Evolutionary conservation across 2,888 invertebrate species (phyloP), one percentile per base, ranked within the genome.

Genomic region (Uropetala carovei): DNA sequence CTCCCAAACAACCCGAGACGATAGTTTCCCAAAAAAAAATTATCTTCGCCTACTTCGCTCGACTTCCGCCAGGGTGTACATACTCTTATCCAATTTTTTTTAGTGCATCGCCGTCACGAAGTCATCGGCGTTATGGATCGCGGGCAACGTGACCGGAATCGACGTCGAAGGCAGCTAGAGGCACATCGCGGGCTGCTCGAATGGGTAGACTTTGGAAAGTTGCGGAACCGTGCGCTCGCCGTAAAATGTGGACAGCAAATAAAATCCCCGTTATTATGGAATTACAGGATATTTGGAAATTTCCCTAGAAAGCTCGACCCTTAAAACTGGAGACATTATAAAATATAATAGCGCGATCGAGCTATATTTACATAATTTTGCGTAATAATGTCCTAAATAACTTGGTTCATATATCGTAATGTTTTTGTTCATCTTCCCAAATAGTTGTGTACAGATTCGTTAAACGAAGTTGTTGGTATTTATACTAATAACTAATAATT

Each of bases 21-120:
- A 75, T 75, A 14, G 75, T 11, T 27, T 3, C 22, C 27, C 75
- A 7, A 5, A 43, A 43, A 43, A 43, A 10, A 75, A 22, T 22
- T 22, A 75, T 75, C 75, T 22, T 75, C 75, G 75, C 75, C 75
- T 75, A 27, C 22, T 86, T 86, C 89, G 30, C 22, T 43, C 14
- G 43, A 64, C 43, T 89, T 14, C 18, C 60, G 89, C 89, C 43
- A 89, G 89, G n/a, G 89, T 60, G 89, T 43, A n/a, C n/a, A n/a
- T n/a, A 89, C 89, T 89, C 60, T 27, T 18, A 64, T 89, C 89
- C 89, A 22, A 89, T 43, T 89, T 89, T 89, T 64, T 68, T 60
- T n/a, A 89, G 89, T 89, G 89, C 89, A 89, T 43, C 89, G 89
- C 60, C 89, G 43, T 64, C 60, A 64, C 89, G 64, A 8, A 30